phyloP scores from a whole-genome alignment of 2,888 invertebrate genomes.

The Apodemia duryi region DNA sequence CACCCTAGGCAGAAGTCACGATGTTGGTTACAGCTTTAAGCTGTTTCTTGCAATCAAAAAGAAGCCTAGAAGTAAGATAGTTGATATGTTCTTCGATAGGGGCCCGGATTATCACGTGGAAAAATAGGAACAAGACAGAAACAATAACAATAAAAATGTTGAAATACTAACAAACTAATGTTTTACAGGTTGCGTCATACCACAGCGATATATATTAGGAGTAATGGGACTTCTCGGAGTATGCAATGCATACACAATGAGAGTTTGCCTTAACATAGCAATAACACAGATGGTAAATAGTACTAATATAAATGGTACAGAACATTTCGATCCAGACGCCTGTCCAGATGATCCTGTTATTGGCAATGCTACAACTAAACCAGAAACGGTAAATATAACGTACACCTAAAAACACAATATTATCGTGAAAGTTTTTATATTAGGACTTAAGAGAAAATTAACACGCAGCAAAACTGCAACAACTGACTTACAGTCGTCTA shows the following conservation, averaged over 20 bases:
- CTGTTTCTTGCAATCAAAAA: too few species aligned
- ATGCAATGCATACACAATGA: constrained; percentile 86
- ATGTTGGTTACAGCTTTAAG: too few species aligned
- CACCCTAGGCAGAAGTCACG: too few species aligned
- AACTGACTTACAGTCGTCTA: too few species aligned
- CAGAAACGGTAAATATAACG: constrained; percentile 58
- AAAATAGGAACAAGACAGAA: background rate
- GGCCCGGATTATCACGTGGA: too few species aligned
- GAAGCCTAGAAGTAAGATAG: too few species aligned
- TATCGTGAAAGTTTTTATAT: too few species aligned
- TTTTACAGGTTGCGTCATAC: constrained; percentile 77
- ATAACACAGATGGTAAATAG: constrained; percentile 83
- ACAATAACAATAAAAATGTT: background rate
- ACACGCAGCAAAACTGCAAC: too few species aligned
- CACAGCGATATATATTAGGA: constrained; percentile 83
- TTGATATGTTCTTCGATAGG: too few species aligned
- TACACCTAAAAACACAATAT: too few species aligned
- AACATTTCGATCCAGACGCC: constrained; percentile 46
- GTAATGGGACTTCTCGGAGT: constrained; percentile 86
- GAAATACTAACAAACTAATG: background rate
- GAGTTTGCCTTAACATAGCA: constrained; percentile 85
- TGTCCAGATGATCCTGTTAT: constrained; percentile 48
- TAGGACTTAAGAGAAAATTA: too few species aligned
- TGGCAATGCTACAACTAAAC: constrained; percentile 36
- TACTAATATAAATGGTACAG: constrained; percentile 31